Evolutionary conservation across 1,140 invertebrate species (phyloP).

Genomic region (Halesus radiatus): DNA sequence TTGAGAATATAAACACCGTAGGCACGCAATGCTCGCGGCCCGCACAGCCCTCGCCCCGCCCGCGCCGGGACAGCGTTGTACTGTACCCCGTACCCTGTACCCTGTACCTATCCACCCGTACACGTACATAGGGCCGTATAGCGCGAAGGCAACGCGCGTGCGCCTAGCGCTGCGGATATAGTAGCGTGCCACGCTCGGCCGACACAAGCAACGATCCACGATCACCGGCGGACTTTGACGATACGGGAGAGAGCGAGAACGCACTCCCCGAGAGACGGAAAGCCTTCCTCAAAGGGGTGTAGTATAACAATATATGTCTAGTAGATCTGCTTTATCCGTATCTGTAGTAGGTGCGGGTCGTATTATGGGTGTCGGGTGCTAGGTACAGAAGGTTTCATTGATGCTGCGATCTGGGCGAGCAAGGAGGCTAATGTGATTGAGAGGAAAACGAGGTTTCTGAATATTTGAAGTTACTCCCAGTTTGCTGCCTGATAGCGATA

Average conservation of each 20-base stretch:
- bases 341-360: no score
- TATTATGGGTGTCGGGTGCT: not conserved
- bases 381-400: not conserved
- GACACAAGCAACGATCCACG: not conserved
- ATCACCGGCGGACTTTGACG: not conserved
- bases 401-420: not conserved
- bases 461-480: slow-evolving; percentile 1
- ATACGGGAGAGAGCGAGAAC: not conserved
- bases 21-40: not conserved
- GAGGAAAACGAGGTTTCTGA: not conserved
- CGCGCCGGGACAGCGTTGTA: not conserved
- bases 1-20: slow-evolving; percentile 1
- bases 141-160: no score
- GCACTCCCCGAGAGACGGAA: not conserved
- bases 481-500: not conserved
- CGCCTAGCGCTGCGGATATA: no score
- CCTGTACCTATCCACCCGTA: no score
- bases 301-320: no score
- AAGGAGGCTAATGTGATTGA: not conserved
- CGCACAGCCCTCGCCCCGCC: not conserved
- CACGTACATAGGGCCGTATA: no score
- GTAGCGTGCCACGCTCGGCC: not conserved
- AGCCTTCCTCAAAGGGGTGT: no score
- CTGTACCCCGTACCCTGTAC: not conserved
- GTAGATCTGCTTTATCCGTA: no score